These are phyloP conservation scores for Talpa occidentalis DNA, from an alignment of 2,113 vertebrate genomes.

Conservation along the genomic window DNA sequence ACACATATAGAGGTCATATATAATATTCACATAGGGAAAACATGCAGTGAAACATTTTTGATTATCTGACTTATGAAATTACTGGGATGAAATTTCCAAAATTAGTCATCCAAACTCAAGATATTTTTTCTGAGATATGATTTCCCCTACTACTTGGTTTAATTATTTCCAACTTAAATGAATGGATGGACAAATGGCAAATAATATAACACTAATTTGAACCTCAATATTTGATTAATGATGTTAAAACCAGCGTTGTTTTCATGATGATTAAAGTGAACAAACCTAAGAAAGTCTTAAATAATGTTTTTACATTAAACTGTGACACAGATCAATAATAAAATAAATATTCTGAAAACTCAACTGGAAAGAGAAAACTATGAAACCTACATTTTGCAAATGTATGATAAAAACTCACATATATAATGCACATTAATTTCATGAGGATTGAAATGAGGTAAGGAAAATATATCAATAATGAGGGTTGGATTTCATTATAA, in stretches of 20 bases:
- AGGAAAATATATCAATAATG: slow-evolving; percentile 56
- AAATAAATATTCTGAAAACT: slow-evolving; percentile 35
- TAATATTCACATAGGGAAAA: neutral
- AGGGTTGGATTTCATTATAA: slow-evolving; percentile 54
- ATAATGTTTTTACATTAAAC: slow-evolving; percentile 26
- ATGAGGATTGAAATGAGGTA: neutral
- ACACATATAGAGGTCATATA: slow-evolving; percentile 10
- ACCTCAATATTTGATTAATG: slow-evolving; percentile 49
- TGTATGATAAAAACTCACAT: neutral
- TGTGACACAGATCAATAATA: slow-evolving; percentile 22
- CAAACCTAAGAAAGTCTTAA: slow-evolving; percentile 29
- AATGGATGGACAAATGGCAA: slow-evolving; percentile 67
- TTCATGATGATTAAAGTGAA: slow-evolving; percentile 43
- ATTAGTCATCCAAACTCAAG: neutral
- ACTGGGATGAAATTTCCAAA: slow-evolving; percentile 12
- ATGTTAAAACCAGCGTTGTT: slow-evolving; percentile 37
- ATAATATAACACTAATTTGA: neutral
- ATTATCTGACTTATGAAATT: slow-evolving; percentile 27
- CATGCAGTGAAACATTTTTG: neutral
- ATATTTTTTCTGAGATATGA: neutral
- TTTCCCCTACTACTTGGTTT: neutral
- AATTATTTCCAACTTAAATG: slow-evolving; percentile 55
- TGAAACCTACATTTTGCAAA: slow-evolving; percentile 51
- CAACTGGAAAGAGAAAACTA: slow-evolving; percentile 48
- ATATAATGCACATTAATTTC: neutral